Evolutionary conservation across 2,113 vertebrate genomes (phyloP), one percentile per base, ranked within the genome.

Genomic region (Seriola quinqueradiata): DNA sequence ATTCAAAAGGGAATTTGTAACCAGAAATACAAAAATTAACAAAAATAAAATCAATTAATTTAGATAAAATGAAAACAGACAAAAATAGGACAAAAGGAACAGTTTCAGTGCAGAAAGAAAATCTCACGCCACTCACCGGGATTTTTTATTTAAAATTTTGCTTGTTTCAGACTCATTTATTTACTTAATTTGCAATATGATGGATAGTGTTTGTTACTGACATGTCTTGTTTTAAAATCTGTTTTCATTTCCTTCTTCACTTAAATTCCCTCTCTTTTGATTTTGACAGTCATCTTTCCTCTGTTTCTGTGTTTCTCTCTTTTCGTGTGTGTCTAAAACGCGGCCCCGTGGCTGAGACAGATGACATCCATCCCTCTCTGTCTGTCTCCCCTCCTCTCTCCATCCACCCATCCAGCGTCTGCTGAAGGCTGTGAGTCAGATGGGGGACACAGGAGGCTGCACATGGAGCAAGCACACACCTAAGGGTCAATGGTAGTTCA

Each of bases 401-500:
- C 73, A 75, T 79, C 78, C 71, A 81, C 60, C 73, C 75, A 65
- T 81, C 66, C 77, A 67, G 71, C 55, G 7, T 65, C 81, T 40
- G 79, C 68, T 83, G 85, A 85, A 82, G 84, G 88, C 90, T 84
- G 65, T 14, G 77, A 86, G 76, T 87, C 87, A 87, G 79, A 90
- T 52, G 65, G 77, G 83, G 81, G 92, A 89, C 81, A 86, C 84
- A 64, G 81, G 61, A 81, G 87, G 75, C 83, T 84, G 85, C 70
- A 60, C 87, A 82, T 16, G 60, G 81, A 89, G 84, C 75, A 64
- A 61, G 23, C 70, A 54, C 83, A 83, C 89, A 88, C 81, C 90
- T 88, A 32, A 52, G 81, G 92, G 89, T 94, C 91, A 93, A 64
- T 42, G 82, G 71, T 58, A 86, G 91, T 90, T 91, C 91, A 93